Evolutionary conservation across 2,797 vertebrate genomes (phyloP).

Genomic region (Simalia tracyae): DNA sequence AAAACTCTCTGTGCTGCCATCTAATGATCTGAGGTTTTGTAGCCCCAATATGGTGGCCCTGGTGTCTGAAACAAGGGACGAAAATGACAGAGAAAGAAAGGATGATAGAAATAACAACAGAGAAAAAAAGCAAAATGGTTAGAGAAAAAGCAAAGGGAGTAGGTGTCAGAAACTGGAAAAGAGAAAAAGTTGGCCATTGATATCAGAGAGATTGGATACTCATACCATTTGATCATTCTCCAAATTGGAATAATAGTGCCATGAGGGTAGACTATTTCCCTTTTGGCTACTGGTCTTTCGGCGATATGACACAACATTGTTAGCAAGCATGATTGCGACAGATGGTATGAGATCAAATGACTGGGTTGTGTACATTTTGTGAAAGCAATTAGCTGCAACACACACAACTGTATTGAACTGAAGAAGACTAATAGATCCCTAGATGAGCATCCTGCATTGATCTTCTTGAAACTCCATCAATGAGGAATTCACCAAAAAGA

Average conservation of each 20-base stretch:
- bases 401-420: background rate
- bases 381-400: conserved; percentile 15
- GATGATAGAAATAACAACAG: background rate
- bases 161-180: background rate
- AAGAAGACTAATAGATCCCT: background rate
- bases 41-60: background rate
- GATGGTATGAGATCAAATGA: background rate
- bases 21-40: background rate
- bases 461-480: background rate
- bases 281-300: background rate
- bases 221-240: background rate
- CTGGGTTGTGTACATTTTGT: background rate
- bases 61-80: background rate
- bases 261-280: background rate
- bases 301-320: background rate
- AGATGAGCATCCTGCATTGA: background rate
- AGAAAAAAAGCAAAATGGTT: background rate
- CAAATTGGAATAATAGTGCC: background rate
- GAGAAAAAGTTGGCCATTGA: background rate
- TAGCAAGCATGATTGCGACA: background rate
- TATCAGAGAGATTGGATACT: background rate
- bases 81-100: too few species aligned
- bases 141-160: background rate
- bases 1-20: background rate
- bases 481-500: background rate